A percentile compares a stretch with the other conserved stretches of the same genome.
Evolutionary conservation across 2,113 vertebrate species (phyloP).

Genomic region (Ornithorhynchus anatinus): DNA sequence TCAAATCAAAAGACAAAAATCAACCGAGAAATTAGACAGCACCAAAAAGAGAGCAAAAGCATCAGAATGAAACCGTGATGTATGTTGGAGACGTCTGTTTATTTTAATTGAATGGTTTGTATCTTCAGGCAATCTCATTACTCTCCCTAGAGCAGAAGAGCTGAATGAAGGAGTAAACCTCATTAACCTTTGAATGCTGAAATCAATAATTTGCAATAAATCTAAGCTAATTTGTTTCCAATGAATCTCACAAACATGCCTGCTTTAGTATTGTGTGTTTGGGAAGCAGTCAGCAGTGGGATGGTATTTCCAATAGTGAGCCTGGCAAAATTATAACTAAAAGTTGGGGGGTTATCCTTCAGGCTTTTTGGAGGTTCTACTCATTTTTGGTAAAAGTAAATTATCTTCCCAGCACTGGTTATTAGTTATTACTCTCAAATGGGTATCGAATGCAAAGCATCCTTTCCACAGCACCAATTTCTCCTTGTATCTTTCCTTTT

Average conservation of each 20-base stretch:
- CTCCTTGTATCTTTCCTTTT: neutral
- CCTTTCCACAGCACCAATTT: neutral
- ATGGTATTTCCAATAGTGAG: neutral
- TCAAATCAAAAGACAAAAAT: neutral
- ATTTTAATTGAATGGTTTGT: constrained; percentile 64
- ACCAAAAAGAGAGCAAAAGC: neutral
- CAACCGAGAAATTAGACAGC: constrained; percentile 4
- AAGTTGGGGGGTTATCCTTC: neutral
- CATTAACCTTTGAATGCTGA: constrained; percentile 80
- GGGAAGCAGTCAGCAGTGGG: constrained; percentile 11
- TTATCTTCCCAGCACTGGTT: too few species aligned
- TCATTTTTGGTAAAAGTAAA: neutral
- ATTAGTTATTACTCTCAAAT: too few species aligned
- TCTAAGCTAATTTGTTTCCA: constrained; percentile 80
- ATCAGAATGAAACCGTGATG: constrained; percentile 24
- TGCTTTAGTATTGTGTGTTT: neutral
- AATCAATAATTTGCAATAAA: constrained; percentile 84
- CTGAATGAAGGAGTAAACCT: constrained; percentile 65
- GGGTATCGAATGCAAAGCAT: neutral
- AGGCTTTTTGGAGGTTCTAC: neutral
- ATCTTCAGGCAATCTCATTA: constrained; percentile 63
- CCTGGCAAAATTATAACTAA: neutral
- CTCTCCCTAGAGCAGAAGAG: constrained; percentile 48
- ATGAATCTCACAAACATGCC: constrained; percentile 60
- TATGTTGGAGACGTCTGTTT: constrained; percentile 35